Evolutionary conservation across 2,797 vertebrate genomes (phyloP), one percentile per base, ranked within the genome.

Genomic region (Manis pentadactyla): DNA sequence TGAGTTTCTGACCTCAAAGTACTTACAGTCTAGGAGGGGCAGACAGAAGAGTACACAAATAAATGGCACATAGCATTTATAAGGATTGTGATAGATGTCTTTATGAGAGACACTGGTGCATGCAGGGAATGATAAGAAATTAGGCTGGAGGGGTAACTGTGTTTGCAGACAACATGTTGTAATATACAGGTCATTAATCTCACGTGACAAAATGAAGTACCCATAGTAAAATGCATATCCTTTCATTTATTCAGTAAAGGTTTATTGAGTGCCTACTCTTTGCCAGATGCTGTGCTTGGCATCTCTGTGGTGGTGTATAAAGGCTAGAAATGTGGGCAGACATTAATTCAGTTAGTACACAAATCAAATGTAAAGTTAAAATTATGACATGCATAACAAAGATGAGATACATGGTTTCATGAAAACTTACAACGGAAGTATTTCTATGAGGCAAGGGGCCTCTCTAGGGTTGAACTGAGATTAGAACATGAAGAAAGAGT

Each of bases 111-210:
- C 53, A 77, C 0, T 59, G 21, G 71, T 53, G n/a, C n/a, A 3
- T 57, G 14, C 34, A 75, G 53, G 75, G 49, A 13, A 92, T 31
- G 51, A 5, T 34, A 74, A 90, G 51, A 68, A 96, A 94, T 75
- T 46, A 87, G 90, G 8, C 77, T 53, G 31, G 68, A 88, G 11
- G 57, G 37, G 39, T 39, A 29, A 83, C 49, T 39, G 12, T 92
- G 21, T 86, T 90, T 85, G 61, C 71, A 90, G 66, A 95, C 27
- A 39, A 18, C 59, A 49, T 61, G n/a, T 63, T 66, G 10, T 27
- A 91, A 78, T 66, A 21, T 82, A 34, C 11, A 92, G 42, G 57
- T n/a, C 68, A 92, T 95, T 94, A 68, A 79, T 86, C 90, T 96
- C 68, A 74, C 82, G 39, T 71, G 82, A 78, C 29, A 63, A 79